Percentiles rank a stretch among this genome's conserved stretches.
These are phyloP conservation scores for Acanthosepion pharaonis DNA, from an alignment of 2,888 invertebrate genomes.

Conservation along the genomic window DNA sequence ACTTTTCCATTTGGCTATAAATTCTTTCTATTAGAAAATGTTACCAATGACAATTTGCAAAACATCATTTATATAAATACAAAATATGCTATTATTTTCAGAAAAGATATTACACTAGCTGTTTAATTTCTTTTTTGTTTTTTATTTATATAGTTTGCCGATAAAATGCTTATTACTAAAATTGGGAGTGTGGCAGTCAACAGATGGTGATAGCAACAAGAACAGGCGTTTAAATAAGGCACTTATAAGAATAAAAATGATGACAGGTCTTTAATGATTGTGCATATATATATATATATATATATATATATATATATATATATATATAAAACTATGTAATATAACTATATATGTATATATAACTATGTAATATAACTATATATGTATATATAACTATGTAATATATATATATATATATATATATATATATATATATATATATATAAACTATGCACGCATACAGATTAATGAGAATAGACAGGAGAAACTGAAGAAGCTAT, in stretches of 20 bases:
- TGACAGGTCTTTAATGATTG: too few species aligned
- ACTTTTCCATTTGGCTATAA: neutral
- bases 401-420: too few species aligned
- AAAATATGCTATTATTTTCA: neutral
- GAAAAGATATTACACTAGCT: neutral
- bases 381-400: too few species aligned
- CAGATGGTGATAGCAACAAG: neutral
- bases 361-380: too few species aligned
- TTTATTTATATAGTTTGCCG: neutral
- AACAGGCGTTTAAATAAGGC: too few species aligned
- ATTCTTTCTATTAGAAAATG: neutral
- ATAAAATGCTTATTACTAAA: neutral
- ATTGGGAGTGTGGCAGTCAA: too few species aligned
- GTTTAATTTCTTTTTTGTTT: neutral
- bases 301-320: too few species aligned
- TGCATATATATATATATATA: too few species aligned
- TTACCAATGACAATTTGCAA: neutral
- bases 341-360: too few species aligned
- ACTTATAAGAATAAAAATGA: too few species aligned
- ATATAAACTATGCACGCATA: neutral
- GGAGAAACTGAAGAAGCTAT: neutral
- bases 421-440: neutral
- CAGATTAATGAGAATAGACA: neutral
- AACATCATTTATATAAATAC: neutral
- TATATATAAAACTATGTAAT: too few species aligned